Percentiles rank a stretch among this genome's conserved stretches.
These are phyloP conservation scores for Halictus rubicundus DNA, from an alignment of 1,140 invertebrate species.

Conservation along the genomic window DNA sequence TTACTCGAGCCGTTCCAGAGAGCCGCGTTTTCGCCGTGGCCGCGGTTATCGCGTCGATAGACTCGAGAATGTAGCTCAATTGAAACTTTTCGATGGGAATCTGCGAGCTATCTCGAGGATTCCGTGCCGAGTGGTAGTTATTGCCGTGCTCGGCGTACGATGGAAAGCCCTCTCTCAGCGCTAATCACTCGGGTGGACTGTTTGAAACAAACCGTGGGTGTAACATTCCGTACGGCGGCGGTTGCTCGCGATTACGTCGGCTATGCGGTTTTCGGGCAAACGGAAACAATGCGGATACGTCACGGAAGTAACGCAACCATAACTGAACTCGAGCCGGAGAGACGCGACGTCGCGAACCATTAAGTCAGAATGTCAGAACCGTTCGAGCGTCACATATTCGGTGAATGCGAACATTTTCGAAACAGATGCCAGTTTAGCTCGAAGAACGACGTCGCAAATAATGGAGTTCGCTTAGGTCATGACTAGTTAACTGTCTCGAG, in stretches of 20 bases:
- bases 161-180: conserved; percentile 66
- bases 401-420: too few relatives aligned
- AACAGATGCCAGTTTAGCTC: too few relatives aligned
- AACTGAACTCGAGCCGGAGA: background rate
- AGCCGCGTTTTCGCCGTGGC: conserved; percentile 41
- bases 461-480: too few relatives aligned
- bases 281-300: conserved; percentile 40
- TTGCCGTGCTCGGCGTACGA: conserved; percentile 49
- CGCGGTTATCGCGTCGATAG: conserved; percentile 61
- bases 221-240: conserved; percentile 51
- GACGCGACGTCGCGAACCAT: background rate
- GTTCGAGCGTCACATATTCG: background rate
- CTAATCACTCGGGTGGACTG: conserved; percentile 69
- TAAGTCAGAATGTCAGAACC: background rate
- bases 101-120: conserved; percentile 66
- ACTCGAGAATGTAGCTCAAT: conserved; percentile 72
- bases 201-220: conserved; percentile 51
- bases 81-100: conserved; percentile 74
- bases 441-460: too few relatives aligned
- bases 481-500: too few relatives aligned
- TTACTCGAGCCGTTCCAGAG: conserved; percentile 19
- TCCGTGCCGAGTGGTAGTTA: conserved; percentile 76
- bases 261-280: conserved; percentile 38
- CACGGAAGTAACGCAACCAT: conserved; percentile 7
- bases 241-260: conserved; percentile 36